Evolutionary conservation across 2,113 vertebrate species (phyloP), one percentile per base, ranked within the genome.

Genomic region (Pandion haliaetus): DNA sequence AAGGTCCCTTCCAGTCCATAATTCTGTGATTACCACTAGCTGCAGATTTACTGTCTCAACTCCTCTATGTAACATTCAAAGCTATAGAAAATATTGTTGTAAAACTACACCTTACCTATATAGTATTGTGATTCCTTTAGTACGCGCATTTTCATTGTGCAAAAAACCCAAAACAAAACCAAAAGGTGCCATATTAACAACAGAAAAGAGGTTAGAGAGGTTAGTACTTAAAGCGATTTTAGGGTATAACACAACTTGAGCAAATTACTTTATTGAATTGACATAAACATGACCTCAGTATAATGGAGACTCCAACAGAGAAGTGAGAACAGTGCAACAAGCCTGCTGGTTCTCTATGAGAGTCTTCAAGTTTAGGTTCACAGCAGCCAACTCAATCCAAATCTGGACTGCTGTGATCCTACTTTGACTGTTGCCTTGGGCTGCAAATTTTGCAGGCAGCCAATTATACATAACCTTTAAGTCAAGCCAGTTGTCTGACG

Each of bases 381-480:
- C 3, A 26, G 80, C 86, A 81, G 58, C 42, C 44, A 26, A 17
- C 9, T 58, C 42, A 17, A 8, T 8, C 26, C 71, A 34, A 24
- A 6, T 4, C 16, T 19, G 40, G 47, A 32, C 82, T 45, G 58
- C 10, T 5, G 31, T 16, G 71, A 66, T 23, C 19, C 21, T 38
- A 11, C 11, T 10, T 6, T 4, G n/a, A 31, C 61, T 28, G 14
- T 5, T 59, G 28, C 36, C 45, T 25, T 21, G 28, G 74, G 52
- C 78, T 86, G 55, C 69, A 93, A 15, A 11, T 26, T 45, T 32
- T 47, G 36, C 69, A 66, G 63, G 32, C 44, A 69, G 74, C 18
- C 29, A 8, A 2, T 25, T 55, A 24, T 2, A 8, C 15, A 5
- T 1, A 38, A 20, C 11, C 38, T 47, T 24, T 2, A 40, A 31